Conservation (phyloP, 35 echinoderm and acorn worm genomes). For the Patiria miniata region DNA sequence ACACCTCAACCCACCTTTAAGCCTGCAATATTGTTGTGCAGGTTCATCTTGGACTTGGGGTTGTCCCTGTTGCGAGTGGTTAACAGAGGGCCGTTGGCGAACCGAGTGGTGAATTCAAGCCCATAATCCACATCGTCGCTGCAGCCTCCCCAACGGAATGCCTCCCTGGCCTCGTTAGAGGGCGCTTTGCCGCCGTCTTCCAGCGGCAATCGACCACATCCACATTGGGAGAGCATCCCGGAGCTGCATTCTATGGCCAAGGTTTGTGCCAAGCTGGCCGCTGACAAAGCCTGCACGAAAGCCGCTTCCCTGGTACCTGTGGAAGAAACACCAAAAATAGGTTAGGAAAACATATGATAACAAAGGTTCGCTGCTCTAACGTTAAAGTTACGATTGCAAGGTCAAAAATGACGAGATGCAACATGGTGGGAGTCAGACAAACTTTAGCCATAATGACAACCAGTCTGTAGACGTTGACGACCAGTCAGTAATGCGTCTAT, state of each 20-base stretch:
- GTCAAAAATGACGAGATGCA: too few species aligned
- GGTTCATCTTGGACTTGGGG: neutral
- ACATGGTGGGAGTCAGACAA: too few species aligned
- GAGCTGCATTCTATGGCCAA: neutral
- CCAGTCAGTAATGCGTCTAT: too few species aligned
- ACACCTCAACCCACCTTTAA: neutral
- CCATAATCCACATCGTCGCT: constrained; percentile 2
- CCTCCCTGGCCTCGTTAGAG: neutral
- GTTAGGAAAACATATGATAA: too few species aligned
- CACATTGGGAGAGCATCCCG: neutral
- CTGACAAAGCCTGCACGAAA: constrained; percentile 5
- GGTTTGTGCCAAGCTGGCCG: constrained; percentile 2
- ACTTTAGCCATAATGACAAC: too few species aligned
- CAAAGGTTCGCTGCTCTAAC: too few species aligned
- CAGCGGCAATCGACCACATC: neutral
- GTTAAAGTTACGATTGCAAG: too few species aligned
- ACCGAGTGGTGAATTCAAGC: neutral
- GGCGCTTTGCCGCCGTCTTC: neutral
- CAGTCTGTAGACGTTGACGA: too few species aligned
- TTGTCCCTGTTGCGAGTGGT: constrained; percentile 7
- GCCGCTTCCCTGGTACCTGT: constrained; percentile 15
- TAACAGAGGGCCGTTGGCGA: constrained; percentile 12
- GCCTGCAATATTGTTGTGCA: constrained; percentile 2
- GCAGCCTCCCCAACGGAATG: constrained; percentile 24
- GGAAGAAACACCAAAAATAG: neutral